Evolutionary conservation across 2,888 invertebrate genomes (phyloP).

Genomic region (Lochmaea crataegi): DNA sequence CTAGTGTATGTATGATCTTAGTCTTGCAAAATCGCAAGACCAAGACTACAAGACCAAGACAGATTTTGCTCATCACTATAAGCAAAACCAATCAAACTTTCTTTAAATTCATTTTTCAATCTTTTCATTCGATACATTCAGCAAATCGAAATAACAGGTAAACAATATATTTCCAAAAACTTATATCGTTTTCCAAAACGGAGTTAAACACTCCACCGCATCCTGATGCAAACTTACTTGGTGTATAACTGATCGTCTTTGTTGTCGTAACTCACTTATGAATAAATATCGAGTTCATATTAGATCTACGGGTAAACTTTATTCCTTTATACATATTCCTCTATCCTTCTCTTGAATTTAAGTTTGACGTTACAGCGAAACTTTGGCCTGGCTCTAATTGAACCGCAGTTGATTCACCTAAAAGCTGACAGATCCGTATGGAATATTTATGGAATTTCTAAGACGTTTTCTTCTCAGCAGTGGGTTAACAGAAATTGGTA

Average conservation of each 20-base stretch:
- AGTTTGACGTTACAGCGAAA: not conserved
- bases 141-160: too few relatives aligned
- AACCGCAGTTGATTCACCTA: not conserved
- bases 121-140: too few relatives aligned
- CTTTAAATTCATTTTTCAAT: too few relatives aligned
- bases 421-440: not conserved
- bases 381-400: not conserved
- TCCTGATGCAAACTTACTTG: not conserved
- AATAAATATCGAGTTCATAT: not conserved
- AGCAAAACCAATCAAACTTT: too few relatives aligned
- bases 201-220: not conserved
- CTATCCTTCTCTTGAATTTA: not conserved
- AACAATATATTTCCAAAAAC: too few relatives aligned
- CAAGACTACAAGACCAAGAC: too few relatives aligned
- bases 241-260: not conserved
- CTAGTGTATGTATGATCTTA: too few relatives aligned
- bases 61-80: too few relatives aligned
- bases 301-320: not conserved
- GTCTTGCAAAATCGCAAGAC: too few relatives aligned
- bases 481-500: too few relatives aligned
- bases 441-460: conserved; percentile 14
- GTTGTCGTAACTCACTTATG: not conserved
- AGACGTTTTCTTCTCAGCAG: not conserved
- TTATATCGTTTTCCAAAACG: not conserved
- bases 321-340: not conserved